Conservation (phyloP, 2,113 vertebrate genomes). For the Dunckerocampus dactyliophorus region DNA sequence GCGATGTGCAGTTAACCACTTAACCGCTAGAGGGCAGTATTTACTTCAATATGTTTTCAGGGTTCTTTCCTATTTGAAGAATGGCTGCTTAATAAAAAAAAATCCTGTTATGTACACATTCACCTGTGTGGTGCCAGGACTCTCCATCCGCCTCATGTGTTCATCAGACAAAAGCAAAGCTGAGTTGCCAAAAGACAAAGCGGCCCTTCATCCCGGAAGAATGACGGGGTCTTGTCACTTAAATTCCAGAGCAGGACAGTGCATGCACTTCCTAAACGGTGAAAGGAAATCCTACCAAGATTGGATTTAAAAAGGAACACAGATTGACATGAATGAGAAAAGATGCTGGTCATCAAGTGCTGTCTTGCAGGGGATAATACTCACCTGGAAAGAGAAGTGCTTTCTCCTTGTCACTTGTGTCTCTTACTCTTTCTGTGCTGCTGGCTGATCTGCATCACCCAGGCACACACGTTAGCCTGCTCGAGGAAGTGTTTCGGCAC, state of each 20-base stretch:
- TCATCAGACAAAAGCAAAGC: slow-evolving; percentile 47
- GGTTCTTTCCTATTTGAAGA: neutral
- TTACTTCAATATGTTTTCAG: neutral
- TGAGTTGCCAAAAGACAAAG: slow-evolving; percentile 52
- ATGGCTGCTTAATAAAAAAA: no score
- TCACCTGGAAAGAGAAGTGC: slow-evolving; percentile 48
- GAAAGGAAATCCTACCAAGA: slow-evolving; percentile 68
- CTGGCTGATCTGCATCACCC: no score
- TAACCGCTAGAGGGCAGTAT: slow-evolving; percentile 43
- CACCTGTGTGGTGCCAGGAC: neutral
- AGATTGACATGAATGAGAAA: slow-evolving; percentile 51
- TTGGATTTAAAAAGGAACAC: slow-evolving; percentile 48
- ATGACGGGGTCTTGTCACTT: slow-evolving; percentile 58
- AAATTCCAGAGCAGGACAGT: slow-evolving; percentile 65
- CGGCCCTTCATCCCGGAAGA: slow-evolving; percentile 57
- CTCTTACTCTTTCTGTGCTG: neutral
- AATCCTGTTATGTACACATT: no score
- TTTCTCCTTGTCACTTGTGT: slow-evolving; percentile 38
- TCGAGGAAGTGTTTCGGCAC: neutral
- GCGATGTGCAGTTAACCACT: neutral
- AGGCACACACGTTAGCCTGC: neutral
- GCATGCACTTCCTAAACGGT: slow-evolving; percentile 61
- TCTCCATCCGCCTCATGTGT: slow-evolving; percentile 1
- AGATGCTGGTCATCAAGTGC: slow-evolving; percentile 55
- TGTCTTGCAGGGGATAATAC: slow-evolving; percentile 60